A percentile compares a stretch with the other conserved stretches of the same genome.
Conservation (phyloP, 2,888 invertebrate genomes). For the Elmis aenea region DNA sequence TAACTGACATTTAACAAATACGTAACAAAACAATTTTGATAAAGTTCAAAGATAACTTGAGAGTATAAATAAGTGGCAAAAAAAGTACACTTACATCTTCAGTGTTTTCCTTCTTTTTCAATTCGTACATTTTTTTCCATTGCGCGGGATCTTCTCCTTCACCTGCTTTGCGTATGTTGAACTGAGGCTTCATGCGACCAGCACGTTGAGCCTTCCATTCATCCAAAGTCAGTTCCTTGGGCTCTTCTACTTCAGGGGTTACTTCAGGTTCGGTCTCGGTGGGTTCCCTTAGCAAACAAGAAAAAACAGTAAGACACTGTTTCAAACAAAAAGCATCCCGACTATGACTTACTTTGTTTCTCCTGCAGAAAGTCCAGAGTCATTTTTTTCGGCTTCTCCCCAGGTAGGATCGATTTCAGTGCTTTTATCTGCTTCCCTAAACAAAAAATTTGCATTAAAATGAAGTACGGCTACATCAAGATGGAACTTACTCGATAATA, state of each 20-base stretch:
- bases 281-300: slow-evolving; percentile 35
- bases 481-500: slow-evolving; percentile 74
- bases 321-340: too few relatives aligned
- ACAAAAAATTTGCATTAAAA: slow-evolving; percentile 17
- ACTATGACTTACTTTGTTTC: slow-evolving; percentile 38
- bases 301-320: too few relatives aligned
- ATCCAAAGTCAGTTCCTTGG: slow-evolving; percentile 85
- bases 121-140: slow-evolving; percentile 87
- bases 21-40: too few relatives aligned
- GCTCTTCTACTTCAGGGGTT: slow-evolving; percentile 63
- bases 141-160: slow-evolving; percentile 88
- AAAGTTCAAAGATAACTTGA: too few relatives aligned
- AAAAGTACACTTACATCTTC: slow-evolving; percentile 42
- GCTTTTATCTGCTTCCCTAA: slow-evolving; percentile 42
- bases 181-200: slow-evolving; percentile 77
- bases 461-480: too few relatives aligned
- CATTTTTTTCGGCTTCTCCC: slow-evolving; percentile 52
- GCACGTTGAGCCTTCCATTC: slow-evolving; percentile 89
- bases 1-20: too few relatives aligned
- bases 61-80: too few relatives aligned
- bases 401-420: slow-evolving; percentile 38
- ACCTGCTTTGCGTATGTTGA: slow-evolving; percentile 88
- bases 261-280: slow-evolving; percentile 35
- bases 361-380: slow-evolving; percentile 29
- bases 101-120: slow-evolving; percentile 69